These are phyloP conservation scores for Nemotelus pantherinus DNA, from an alignment of 2,888 invertebrate species.

Conservation along the genomic window DNA sequence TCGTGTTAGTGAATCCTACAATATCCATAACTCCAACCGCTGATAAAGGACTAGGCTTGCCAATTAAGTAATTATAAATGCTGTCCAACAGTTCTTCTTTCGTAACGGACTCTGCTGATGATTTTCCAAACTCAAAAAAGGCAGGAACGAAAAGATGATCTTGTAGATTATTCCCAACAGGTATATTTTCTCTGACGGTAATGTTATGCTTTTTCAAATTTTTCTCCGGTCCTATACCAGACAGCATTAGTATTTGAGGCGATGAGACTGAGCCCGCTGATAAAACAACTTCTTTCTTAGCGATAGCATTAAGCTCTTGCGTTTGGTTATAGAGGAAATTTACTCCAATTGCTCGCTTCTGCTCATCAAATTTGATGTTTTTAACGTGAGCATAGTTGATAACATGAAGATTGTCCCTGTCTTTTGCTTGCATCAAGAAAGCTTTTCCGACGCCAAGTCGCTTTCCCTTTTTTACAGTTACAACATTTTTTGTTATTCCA, in stretches of 20 bases:
- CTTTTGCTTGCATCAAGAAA: constrained; percentile 68
- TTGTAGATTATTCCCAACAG: constrained; percentile 79
- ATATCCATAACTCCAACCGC: not conserved
- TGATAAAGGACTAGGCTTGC: not conserved
- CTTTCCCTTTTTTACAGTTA: constrained; percentile 70
- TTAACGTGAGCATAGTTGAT: constrained; percentile 69
- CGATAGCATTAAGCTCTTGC: constrained; percentile 61
- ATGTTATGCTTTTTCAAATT: constrained; percentile 55
- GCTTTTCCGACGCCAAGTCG: constrained; percentile 80
- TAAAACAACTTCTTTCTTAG: constrained; percentile 58
- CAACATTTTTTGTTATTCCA: constrained; percentile 67
- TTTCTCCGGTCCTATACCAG: constrained; percentile 59
- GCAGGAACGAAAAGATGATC: constrained; percentile 75
- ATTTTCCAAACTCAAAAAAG: constrained; percentile 63
- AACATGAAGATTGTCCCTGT: constrained; percentile 70
- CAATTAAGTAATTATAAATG: constrained; percentile 26
- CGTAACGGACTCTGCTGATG: constrained; percentile 51
- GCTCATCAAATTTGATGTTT: constrained; percentile 66
- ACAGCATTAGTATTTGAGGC: constrained; percentile 60
- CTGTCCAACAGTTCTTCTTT: constrained; percentile 32
- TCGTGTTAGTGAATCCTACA: constrained; percentile 38
- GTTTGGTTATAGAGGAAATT: constrained; percentile 65
- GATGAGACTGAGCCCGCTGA: constrained; percentile 61
- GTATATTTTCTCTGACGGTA: constrained; percentile 54
- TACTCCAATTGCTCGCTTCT: constrained; percentile 65